These are phyloP conservation scores for Manis crassicaudata DNA, from an alignment of 2,797 vertebrate genomes.

Conservation along the genomic window DNA sequence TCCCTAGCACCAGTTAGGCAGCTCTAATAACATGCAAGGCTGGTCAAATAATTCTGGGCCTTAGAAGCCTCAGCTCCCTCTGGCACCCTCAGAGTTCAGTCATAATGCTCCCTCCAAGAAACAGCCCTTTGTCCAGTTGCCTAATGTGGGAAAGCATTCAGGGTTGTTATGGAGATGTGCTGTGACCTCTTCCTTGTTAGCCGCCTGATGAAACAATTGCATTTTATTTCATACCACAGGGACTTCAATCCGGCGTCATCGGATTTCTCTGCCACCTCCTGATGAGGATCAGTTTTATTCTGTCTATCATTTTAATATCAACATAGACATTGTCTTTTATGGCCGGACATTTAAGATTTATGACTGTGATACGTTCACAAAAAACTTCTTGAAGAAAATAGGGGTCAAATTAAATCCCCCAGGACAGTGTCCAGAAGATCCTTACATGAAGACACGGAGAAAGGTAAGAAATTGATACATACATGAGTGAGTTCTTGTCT, in stretches of 20 bases:
- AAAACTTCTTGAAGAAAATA: conserved; percentile 90
- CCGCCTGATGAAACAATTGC: background rate
- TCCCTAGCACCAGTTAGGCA: background rate
- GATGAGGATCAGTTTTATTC: conserved; percentile 92
- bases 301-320: conserved; percentile 92
- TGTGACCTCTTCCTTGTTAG: conserved; percentile 17
- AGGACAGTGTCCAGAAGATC: conserved; percentile 87
- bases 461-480: conserved; percentile 85
- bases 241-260: conserved; percentile 90
- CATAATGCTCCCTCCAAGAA: background rate
- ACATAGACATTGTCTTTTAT: conserved; percentile 90
- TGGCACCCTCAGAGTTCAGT: background rate
- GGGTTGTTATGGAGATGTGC: background rate
- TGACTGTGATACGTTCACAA: conserved; percentile 92
- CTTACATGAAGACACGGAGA: conserved; percentile 87
- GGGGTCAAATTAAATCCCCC: conserved; percentile 89
- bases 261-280: conserved; percentile 92
- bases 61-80: background rate
- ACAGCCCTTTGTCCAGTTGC: background rate
- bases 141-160: background rate
- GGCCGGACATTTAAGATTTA: conserved; percentile 90
- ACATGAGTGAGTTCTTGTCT: background rate
- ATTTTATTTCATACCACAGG: conserved; percentile 85
- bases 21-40: background rate
- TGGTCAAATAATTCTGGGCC: background rate